Percentiles rank a stretch among this genome's conserved stretches.
These are phyloP conservation scores for Limnothrissa miodon DNA, from an alignment of 2,113 vertebrate species.

Conservation along the genomic window DNA sequence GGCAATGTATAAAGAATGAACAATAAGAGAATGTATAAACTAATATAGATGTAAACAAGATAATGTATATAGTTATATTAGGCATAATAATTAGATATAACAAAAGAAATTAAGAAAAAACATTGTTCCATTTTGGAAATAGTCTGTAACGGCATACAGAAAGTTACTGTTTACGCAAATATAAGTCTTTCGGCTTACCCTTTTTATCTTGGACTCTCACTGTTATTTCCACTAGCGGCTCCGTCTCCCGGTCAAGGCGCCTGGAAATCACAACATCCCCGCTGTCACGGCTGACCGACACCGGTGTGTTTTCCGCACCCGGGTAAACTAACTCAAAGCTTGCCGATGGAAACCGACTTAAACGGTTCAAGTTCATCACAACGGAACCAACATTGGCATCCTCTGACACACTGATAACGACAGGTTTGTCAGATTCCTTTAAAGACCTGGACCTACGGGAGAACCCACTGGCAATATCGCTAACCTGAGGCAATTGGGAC, in stretches of 20 bases:
- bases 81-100: not conserved
- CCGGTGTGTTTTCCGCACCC: constrained; percentile 68
- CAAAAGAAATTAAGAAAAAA: not conserved
- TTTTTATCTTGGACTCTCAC: constrained; percentile 78
- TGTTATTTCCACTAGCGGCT: constrained; percentile 71
- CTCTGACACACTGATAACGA: constrained; percentile 77
- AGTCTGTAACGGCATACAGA: not conserved
- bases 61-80: too few species aligned
- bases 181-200: constrained; percentile 64
- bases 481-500: constrained; percentile 2
- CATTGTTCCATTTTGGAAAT: not conserved
- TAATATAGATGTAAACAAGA: too few species aligned
- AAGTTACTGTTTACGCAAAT: not conserved
- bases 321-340: constrained; percentile 78
- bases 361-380: constrained; percentile 73
- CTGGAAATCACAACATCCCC: constrained; percentile 77
- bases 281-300: constrained; percentile 75
- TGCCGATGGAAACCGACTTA: constrained; percentile 65
- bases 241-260: constrained; percentile 78
- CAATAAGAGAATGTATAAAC: too few species aligned
- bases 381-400: constrained; percentile 75
- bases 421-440: constrained; percentile 58
- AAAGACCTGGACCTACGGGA: constrained; percentile 65
- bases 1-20: too few species aligned
- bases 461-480: constrained; percentile 15